Evolutionary conservation across 1,140 invertebrate species (phyloP), one percentile per base, ranked within the genome.

Genomic region (Microvelia longipes): DNA sequence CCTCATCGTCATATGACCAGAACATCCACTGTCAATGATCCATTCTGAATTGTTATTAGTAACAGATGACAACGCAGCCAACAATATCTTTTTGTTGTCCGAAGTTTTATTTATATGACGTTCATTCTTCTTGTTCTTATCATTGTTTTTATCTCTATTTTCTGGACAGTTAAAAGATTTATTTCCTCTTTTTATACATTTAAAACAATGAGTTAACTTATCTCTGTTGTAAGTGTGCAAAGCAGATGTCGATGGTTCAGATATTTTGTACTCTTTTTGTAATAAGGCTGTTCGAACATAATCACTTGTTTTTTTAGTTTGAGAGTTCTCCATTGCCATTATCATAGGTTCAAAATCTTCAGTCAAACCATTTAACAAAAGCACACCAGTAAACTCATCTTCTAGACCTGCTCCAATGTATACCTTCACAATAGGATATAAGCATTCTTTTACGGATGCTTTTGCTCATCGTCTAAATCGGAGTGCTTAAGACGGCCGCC

Each of bases 321-420:
- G 24, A 2, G 28, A 13, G 14, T 13, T 28, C n/a, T 69, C 50
- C 13, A 64, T 26, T 2, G 61, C 68, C 27, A 63, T 29, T 15
- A 62, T 29, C 68, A 69, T 63, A 2, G 26, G 68, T 64, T 61
- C 26, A 61, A n/a, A 71, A n/a, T 71, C 65, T 11, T 68, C 66
- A 2, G 66, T 60, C 1, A n/a, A 24, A 13, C 27, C 19, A 68
- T 27, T 60, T 11, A 66, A 26, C 62, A 69, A 29, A 26, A 69
- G 50, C 11, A 64, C 24, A 28, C 63, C 60, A 29, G 70, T 63
- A 24, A 69, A 62, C 30, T 71, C 68, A 28, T 64, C 29, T 2
- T 71, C 68, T 64, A 66, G 27, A 2, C 19, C 19, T 28, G 24
- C 26, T 28, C 29, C 66, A 24, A 68, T 68, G 15, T n/a, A 68